Percentiles rank a stretch among this genome's conserved stretches.
These are phyloP conservation scores for Spilarctia lutea DNA, from an alignment of 2,888 invertebrate species.

Conservation along the genomic window DNA sequence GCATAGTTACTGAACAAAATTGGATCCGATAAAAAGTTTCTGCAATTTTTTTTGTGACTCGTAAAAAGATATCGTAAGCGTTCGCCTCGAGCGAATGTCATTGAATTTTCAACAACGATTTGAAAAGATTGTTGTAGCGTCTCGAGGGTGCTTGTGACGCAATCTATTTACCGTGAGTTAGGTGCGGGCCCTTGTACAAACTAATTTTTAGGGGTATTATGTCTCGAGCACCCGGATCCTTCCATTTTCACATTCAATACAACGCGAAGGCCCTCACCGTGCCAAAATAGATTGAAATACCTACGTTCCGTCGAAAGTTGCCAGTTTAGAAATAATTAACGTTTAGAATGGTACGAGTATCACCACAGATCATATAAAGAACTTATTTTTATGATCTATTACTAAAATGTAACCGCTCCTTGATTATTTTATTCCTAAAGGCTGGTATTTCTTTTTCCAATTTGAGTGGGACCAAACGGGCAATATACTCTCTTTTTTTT, in stretches of 20 bases:
- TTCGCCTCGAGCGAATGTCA: constrained; percentile 67
- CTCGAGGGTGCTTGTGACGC: constrained; percentile 52
- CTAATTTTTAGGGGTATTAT: constrained; percentile 60
- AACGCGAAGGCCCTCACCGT: background rate
- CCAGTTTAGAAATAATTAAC: background rate
- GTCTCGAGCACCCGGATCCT: constrained; percentile 23
- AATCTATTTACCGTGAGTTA: constrained; percentile 55
- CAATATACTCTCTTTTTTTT: too few relatives aligned
- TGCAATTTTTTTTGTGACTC: constrained; percentile 70
- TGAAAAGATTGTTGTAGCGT: constrained; percentile 63
- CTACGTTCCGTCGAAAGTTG: background rate
- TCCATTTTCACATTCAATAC: constrained; percentile 11
- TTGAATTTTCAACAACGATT: constrained; percentile 74
- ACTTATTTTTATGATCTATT: too few relatives aligned
- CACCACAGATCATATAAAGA: too few relatives aligned
- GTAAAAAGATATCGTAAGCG: constrained; percentile 69
- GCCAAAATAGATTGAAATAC: background rate
- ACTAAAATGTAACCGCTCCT: background rate
- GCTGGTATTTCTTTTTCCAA: background rate
- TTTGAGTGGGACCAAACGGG: too few relatives aligned
- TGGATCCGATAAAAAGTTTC: constrained; percentile 74
- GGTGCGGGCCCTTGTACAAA: constrained; percentile 52
- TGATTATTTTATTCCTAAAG: background rate
- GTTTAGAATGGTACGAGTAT: too few relatives aligned
- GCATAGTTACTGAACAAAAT: constrained; percentile 75